phyloP scores from a whole-genome alignment of 2,797 vertebrate genomes.

The Parambassis ranga region DNA sequence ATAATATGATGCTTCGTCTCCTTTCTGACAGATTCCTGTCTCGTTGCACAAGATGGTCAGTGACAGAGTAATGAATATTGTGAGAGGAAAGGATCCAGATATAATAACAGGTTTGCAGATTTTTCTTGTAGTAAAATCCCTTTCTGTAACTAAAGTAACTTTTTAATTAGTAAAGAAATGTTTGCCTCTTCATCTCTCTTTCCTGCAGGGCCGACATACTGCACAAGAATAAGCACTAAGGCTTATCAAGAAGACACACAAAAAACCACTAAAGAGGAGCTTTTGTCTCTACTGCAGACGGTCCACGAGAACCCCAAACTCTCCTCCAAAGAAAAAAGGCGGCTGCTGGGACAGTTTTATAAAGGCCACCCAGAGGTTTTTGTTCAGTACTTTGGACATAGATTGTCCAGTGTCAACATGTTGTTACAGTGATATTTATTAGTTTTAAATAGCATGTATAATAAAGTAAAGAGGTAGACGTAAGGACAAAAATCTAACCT shows the following conservation, averaged over 20 bases:
- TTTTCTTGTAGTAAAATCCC: background rate
- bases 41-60: slow-evolving; percentile 94
- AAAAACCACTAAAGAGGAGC: slow-evolving; percentile 89
- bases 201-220: slow-evolving; percentile 84
- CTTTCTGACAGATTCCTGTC: slow-evolving; percentile 86
- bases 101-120: slow-evolving; percentile 80
- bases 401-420: slow-evolving; percentile 78
- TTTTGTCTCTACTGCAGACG: slow-evolving; percentile 84
- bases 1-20: background rate
- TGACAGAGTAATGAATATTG: slow-evolving; percentile 86
- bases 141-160: background rate
- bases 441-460: slow-evolving; percentile 14
- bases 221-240: slow-evolving; percentile 80
- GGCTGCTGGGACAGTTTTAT: slow-evolving; percentile 90
- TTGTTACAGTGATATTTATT: slow-evolving; percentile 55
- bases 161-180: background rate
- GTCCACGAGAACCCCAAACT: slow-evolving; percentile 90
- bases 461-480: slow-evolving; percentile 19
- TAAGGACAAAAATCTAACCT: slow-evolving; percentile 15
- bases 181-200: background rate
- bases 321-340: slow-evolving; percentile 89
- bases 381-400: slow-evolving; percentile 92
- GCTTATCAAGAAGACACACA: slow-evolving; percentile 79
- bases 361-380: slow-evolving; percentile 93
- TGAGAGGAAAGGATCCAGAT: slow-evolving; percentile 87